Percentiles rank a stretch among this genome's conserved stretches.
These are phyloP conservation scores for Squalus acanthias DNA, from an alignment of 2,797 vertebrate species.

Conservation along the genomic window DNA sequence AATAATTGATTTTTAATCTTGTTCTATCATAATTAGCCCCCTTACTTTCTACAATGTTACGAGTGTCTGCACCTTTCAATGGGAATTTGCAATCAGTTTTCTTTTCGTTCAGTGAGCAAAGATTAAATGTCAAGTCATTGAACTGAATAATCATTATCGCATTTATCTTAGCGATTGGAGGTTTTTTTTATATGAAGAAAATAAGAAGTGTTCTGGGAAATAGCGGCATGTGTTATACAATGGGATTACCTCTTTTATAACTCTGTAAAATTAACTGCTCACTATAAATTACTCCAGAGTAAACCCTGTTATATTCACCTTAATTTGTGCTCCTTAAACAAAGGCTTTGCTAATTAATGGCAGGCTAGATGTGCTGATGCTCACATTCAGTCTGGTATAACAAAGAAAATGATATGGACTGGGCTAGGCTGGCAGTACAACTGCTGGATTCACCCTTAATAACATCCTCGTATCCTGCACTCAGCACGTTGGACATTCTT, in stretches of 20 bases:
- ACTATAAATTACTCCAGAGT: neutral
- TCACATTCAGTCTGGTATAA: neutral
- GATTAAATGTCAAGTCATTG: neutral
- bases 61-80: neutral
- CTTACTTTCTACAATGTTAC: neutral
- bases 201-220: neutral
- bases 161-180: neutral
- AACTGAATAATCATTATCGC: neutral
- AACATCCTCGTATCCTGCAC: neutral
- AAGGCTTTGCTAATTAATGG: neutral
- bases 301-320: neutral
- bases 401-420: neutral
- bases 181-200: neutral
- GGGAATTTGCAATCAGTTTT: neutral
- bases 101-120: neutral
- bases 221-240: neutral
- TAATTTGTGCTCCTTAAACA: neutral
- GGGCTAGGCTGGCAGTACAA: neutral
- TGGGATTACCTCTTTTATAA: neutral
- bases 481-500: neutral
- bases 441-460: neutral
- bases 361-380: neutral
- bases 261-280: neutral
- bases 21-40: neutral
- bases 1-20: neutral